These are phyloP conservation scores for Myathropa florea DNA, from an alignment of 2,888 invertebrate genomes.

Conservation along the genomic window DNA sequence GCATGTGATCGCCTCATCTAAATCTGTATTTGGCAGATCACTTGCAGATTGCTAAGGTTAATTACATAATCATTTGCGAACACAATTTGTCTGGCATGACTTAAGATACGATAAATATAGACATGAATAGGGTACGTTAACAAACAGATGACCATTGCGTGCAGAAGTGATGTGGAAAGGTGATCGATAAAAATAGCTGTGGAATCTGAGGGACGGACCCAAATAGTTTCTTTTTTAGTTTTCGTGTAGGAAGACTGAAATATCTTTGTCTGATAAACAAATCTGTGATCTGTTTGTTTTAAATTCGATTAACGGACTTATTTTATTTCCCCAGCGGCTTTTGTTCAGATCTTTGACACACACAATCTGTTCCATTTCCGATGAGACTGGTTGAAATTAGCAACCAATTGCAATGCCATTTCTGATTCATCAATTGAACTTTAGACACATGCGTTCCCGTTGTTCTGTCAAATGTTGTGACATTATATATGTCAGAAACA, in stretches of 20 bases:
- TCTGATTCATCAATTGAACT: too few relatives aligned
- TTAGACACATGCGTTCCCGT: too few relatives aligned
- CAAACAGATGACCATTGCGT: neutral
- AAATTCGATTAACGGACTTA: too few relatives aligned
- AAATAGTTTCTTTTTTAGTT: neutral
- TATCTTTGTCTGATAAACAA: too few relatives aligned
- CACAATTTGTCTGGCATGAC: constrained; percentile 1
- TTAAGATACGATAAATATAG: constrained; percentile 3
- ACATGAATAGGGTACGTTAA: neutral
- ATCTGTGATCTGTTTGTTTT: too few relatives aligned
- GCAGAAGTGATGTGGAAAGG: neutral
- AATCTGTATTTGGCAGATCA: neutral
- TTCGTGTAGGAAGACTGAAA: neutral
- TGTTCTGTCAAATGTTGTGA: too few relatives aligned
- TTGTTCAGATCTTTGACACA: too few relatives aligned
- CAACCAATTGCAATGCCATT: too few relatives aligned
- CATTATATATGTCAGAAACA: too few relatives aligned
- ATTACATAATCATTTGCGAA: constrained; percentile 23
- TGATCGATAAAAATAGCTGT: neutral
- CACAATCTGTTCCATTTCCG: too few relatives aligned
- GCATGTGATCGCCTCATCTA: constrained; percentile 11
- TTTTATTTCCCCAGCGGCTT: too few relatives aligned
- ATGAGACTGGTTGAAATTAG: too few relatives aligned
- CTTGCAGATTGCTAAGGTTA: neutral
- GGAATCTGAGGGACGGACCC: neutral